phyloP scores from a whole-genome alignment of 2,797 vertebrate genomes.

The Muscicapa comitata region DNA sequence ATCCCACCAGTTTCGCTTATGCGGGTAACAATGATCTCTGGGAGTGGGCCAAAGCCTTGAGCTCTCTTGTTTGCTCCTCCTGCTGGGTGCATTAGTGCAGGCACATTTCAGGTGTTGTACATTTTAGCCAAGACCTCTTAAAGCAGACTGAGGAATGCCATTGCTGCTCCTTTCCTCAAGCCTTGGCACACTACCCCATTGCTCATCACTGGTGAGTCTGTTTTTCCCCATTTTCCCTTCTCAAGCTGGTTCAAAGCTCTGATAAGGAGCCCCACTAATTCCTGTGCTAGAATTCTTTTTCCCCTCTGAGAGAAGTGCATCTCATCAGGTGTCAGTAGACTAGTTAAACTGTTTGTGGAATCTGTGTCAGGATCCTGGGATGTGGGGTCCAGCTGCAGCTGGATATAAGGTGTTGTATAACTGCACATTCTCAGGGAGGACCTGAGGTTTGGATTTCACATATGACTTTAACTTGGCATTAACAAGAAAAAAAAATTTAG shows the following conservation, averaged over 20 bases:
- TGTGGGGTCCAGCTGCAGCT: not conserved
- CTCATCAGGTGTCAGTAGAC: not conserved
- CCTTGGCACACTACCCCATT: fast-evolving
- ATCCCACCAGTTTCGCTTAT: not conserved
- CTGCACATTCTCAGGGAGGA: not conserved
- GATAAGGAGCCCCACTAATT: not conserved
- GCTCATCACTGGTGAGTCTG: not conserved
- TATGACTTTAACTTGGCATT: not conserved
- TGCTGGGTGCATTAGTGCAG: not conserved
- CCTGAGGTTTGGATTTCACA: not conserved
- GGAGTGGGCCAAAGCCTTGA: not conserved
- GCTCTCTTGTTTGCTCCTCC: not conserved
- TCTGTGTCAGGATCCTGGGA: not conserved
- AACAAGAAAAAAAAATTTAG: not conserved
- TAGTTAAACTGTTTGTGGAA: fast-evolving
- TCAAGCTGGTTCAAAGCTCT: not conserved
- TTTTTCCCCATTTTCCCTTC: not conserved
- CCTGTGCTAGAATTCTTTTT: not conserved
- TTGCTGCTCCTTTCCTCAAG: not conserved
- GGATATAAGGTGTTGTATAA: not conserved
- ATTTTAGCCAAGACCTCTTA: not conserved
- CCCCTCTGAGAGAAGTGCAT: not conserved
- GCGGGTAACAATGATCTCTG: not conserved
- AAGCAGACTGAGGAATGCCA: not conserved
- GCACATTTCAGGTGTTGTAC: not conserved